Conservation (phyloP, 2,113 vertebrate genomes). For the Marcusenius ussheri region DNA sequence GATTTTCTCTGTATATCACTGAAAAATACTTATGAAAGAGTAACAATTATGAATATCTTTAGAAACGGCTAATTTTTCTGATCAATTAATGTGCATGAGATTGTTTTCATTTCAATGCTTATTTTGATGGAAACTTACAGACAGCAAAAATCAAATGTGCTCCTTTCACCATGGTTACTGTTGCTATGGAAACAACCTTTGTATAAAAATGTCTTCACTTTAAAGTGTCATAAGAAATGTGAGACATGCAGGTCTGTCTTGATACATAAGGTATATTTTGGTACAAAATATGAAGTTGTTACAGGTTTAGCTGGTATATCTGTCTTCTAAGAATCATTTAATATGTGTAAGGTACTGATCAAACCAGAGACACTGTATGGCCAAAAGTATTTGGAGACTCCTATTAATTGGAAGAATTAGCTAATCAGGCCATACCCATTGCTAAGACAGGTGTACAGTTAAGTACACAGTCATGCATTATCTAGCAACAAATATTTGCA, state of each 20-base stretch:
- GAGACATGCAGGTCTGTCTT: background rate
- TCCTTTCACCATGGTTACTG: constrained; percentile 8
- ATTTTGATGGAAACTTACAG: background rate
- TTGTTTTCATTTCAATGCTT: background rate
- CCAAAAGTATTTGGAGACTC: background rate
- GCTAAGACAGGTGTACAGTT: background rate
- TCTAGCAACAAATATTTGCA: background rate
- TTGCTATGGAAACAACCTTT: background rate
- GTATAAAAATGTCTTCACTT: constrained; percentile 7
- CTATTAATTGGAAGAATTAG: background rate
- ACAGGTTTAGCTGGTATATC: background rate
- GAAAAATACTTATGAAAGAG: background rate
- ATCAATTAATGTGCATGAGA: background rate
- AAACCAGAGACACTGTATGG: background rate
- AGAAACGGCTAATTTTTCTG: background rate
- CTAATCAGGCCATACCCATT: background rate
- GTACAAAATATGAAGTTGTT: background rate
- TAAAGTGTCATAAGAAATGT: background rate
- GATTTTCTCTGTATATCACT: background rate
- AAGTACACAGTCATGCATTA: background rate
- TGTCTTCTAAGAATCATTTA: background rate
- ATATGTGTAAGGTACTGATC: background rate
- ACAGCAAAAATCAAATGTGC: background rate
- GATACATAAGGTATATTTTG: background rate
- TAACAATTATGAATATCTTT: background rate